Evolutionary conservation across 2,888 invertebrate genomes (phyloP), one percentile per base, ranked within the genome.

Genomic region (Willowsia nigromaculata): DNA sequence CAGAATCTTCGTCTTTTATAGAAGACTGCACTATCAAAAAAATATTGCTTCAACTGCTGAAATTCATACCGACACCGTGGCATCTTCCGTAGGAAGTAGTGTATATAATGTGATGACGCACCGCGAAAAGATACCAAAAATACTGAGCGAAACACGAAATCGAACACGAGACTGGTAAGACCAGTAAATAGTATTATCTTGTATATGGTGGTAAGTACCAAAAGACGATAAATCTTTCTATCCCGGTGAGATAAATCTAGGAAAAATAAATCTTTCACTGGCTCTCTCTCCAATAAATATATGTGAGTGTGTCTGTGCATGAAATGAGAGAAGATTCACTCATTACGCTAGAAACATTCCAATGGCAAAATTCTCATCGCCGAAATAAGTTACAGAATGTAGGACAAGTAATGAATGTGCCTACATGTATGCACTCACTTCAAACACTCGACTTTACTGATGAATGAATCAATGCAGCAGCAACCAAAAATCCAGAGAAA

Each of bases 241-340:
- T 82, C 27, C 65, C 47, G 40, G 5, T 47, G 65, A 82, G 82
- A 82, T 82, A 82, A 82, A 82, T 65, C 82, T 47, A 30, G 30
- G 56, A 43, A 65, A 82, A 82, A 82, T 82, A 82, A 65, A 65
- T 82, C 82, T 81, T 81, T 59, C 59, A 59, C 40, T 43, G 81
- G 9, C 25, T 22, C n/a, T 59, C 40, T 62, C 62, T 62, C 62
- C 43, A 43, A 62, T 59, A 81, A 81, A 81, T 40, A 27, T 6
- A 18, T 43, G 53, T 43, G 56, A 11, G 33, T 56, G 47, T 80
- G 56, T 3, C 37, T 47, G 65, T n/a, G 65, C 82, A 82, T 82
- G 30, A 82, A 82, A 82, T 82, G 30, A 59, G 43, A 13, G 15
- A 33, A 47, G 43, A 43, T 37, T 40, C 18, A 13, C 40, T 62